A percentile compares a stretch with the other conserved stretches of the same genome.
Evolutionary conservation across 1,140 invertebrate species (phyloP).

Genomic region (Magallana ariakensis): DNA sequence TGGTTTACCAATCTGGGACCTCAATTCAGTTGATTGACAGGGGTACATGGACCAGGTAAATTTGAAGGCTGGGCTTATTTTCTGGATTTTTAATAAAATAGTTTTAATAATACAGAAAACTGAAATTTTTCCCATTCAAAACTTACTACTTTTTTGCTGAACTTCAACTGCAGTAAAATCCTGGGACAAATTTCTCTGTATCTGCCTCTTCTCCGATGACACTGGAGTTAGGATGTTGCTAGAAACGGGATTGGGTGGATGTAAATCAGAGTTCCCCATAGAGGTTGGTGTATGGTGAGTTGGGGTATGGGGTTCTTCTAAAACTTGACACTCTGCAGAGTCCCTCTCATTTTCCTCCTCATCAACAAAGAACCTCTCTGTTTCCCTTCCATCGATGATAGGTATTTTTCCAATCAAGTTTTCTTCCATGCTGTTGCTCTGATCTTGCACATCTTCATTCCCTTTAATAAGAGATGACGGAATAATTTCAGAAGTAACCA

Average conservation of each 20-base stretch:
- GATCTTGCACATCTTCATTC: not conserved
- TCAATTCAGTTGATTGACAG: too few species aligned
- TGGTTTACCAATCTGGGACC: too few species aligned
- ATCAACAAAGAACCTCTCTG: not conserved
- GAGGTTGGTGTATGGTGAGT: not conserved
- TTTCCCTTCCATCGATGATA: not conserved
- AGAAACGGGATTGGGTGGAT: not conserved
- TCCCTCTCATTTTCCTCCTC: not conserved
- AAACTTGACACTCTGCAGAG: not conserved
- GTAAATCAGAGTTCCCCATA: not conserved
- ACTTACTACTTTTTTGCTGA: not conserved
- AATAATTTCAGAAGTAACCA: not conserved
- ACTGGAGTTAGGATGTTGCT: not conserved
- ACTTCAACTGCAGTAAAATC: not conserved
- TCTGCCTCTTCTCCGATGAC: not conserved
- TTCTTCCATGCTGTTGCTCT: not conserved
- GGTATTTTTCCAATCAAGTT: not conserved
- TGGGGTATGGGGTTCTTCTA: not conserved
- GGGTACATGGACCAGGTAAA: too few species aligned
- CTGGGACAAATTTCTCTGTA: not conserved
- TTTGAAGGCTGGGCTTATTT: too few species aligned
- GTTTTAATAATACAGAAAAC: too few species aligned
- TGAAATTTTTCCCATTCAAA: too few species aligned
- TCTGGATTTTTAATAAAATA: too few species aligned
- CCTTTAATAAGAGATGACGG: not conserved